phyloP scores from a whole-genome alignment of 2,888 invertebrate genomes.

The Eupithecia insigniata region DNA sequence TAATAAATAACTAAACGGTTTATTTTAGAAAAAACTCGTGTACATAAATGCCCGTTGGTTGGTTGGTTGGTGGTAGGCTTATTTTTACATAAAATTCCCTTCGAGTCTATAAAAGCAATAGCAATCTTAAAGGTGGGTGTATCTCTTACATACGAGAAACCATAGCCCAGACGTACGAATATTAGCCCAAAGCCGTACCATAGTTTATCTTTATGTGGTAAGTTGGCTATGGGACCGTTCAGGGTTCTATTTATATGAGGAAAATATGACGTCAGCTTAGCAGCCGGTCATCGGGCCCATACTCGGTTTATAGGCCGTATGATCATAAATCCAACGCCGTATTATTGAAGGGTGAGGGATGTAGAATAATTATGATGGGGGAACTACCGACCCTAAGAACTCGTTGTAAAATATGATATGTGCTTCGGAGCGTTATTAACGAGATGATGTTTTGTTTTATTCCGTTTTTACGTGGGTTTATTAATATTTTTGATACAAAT shows the following conservation, averaged over 20 bases:
- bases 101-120: not conserved
- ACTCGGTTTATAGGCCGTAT: conserved; percentile 61
- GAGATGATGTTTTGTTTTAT: conserved; percentile 15
- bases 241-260: conserved; percentile 24
- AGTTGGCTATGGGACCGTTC: conserved; percentile 20
- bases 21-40: not conserved
- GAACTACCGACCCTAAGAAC: conserved; percentile 33
- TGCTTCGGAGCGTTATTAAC: conserved; percentile 27
- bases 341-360: conserved; percentile 60
- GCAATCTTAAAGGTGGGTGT: not conserved
- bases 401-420: conserved; percentile 30
- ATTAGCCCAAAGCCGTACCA: not conserved
- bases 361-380: conserved; percentile 60
- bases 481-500: not conserved
- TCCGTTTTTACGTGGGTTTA: conserved; percentile 7
- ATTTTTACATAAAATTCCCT: no score
- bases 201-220: conserved; percentile 20
- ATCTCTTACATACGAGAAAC: not conserved
- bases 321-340: conserved; percentile 64
- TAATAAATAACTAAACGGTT: no score
- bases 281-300: conserved; percentile 54
- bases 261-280: conserved; percentile 52
- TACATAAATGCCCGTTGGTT: not conserved
- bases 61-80: no score
- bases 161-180: not conserved